Conservation (phyloP, 2,113 vertebrate genomes). For the Agapornis roseicollis region DNA sequence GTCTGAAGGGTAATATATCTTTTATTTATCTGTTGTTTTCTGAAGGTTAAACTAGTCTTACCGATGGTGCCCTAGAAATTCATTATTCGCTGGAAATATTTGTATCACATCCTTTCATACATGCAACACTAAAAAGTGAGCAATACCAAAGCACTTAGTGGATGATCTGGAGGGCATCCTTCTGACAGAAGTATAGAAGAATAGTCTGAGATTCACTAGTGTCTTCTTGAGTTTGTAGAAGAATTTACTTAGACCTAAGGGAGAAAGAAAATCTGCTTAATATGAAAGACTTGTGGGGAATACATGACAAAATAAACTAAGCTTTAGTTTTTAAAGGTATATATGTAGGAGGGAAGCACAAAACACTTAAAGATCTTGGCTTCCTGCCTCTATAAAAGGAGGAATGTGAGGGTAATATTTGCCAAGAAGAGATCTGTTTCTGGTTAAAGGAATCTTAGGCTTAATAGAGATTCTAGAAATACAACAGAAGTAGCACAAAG, state of each 20-base stretch:
- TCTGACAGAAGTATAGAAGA: not conserved
- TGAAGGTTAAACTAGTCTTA: not conserved
- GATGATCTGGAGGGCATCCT: not conserved
- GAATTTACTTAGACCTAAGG: not conserved
- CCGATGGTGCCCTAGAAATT: not conserved
- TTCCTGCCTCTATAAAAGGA: not conserved
- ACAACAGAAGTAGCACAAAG: not conserved
- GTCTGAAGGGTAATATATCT: not conserved
- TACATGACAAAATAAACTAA: not conserved
- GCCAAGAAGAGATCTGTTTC: conserved; percentile 26
- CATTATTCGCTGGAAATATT: not conserved
- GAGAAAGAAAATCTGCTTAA: not conserved
- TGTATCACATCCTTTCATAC: not conserved
- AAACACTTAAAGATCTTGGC: not conserved
- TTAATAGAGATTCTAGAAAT: not conserved
- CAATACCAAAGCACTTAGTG: not conserved
- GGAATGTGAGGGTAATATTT: not conserved
- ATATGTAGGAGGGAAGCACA: conserved; percentile 3
- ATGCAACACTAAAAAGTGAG: not conserved
- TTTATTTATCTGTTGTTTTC: not conserved
- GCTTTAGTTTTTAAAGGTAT: not conserved
- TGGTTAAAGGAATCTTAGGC: conserved; percentile 18
- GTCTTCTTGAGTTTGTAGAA: not conserved
- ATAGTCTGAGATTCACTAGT: not conserved
- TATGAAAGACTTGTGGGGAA: not conserved